Base-by-base conservation (phyloP, 2,797 vertebrate species). In the Eulemur rubriventer region DNA sequence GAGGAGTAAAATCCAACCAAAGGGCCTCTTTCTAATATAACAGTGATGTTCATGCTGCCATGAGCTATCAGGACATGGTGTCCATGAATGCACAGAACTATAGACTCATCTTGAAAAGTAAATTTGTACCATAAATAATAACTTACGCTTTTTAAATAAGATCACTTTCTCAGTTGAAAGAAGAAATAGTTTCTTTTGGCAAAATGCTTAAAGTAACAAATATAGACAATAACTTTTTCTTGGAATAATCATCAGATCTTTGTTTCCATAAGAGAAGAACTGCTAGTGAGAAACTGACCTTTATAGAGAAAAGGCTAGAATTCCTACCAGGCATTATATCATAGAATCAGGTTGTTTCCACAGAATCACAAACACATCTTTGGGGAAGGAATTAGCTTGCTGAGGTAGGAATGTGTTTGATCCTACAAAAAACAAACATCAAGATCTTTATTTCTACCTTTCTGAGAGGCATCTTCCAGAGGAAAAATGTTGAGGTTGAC, bases 1-100 rank as follows among this genome's bases (percentile, higher is more conserved):
- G 95, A 95, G n/a, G 76, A 96, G 92, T 91, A 94, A 97, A 63
- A 76, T 22, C 85, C 33, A 92, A 70, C 73, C 75, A 95, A 97
- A 97, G 94, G 50, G 75, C 8, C 26, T 61, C 76, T 79, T 96
- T 91, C 61, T 94, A 79, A 61, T 91, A 87, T 95, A 93, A 96
- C 63, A 97, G 65, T 80, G 92, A 55, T 1, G 61, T 14, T 94
- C 67, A 35, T 80, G 70, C 61, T 90, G 57, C 26, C 16, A 18
- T 63, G 65, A 94, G 33, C 73, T 50, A 84, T 48, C 50, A 96
- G 69, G 94, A 63, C 2, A 8, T 80, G 28, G 50, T n/a, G 6
- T 96, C 63, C 69, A 55, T 67, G 75, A 96, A 72, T 24, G 89
- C 50, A 50, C 35, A 78, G 73, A 89, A 16, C 55, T 48, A 70